Evolutionary conservation across 23 tunicate genomes (phyloP).

Genomic region (Halocynthia aurantium): DNA sequence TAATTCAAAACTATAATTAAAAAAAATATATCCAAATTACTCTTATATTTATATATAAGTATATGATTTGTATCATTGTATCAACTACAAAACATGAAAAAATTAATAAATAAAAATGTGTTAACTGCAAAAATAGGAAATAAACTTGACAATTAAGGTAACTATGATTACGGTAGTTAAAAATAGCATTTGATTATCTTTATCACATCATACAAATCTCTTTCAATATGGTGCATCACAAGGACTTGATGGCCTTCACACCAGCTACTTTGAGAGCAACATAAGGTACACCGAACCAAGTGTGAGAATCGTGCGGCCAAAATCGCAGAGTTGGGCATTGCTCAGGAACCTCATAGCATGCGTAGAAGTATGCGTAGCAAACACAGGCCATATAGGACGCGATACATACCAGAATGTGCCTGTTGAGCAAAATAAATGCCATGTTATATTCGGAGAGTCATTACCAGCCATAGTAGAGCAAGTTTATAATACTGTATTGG

Average conservation of each 20-base stretch:
- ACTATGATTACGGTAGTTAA: too few relatives aligned
- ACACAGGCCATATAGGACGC: constrained; percentile 88
- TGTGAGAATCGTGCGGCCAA: constrained; percentile 74
- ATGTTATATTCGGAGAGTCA: neutral
- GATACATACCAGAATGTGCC: constrained; percentile 79
- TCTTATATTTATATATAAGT: too few relatives aligned
- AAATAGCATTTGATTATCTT: too few relatives aligned
- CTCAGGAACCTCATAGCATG: constrained; percentile 72
- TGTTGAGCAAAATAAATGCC: constrained; percentile 26
- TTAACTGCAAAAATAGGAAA: too few relatives aligned
- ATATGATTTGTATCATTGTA: too few relatives aligned
- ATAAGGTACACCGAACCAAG: constrained; percentile 91
- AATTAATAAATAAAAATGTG: too few relatives aligned
- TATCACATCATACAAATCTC: too few relatives aligned
- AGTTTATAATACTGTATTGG: neutral
- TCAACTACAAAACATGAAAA: too few relatives aligned
- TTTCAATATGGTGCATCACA: too few relatives aligned
- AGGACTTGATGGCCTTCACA: constrained; percentile 25
- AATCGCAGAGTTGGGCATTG: constrained; percentile 58
- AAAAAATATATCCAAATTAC: too few relatives aligned
- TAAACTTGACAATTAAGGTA: too few relatives aligned
- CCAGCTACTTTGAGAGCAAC: constrained; percentile 44
- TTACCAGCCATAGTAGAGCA: neutral
- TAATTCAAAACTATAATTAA: too few relatives aligned
- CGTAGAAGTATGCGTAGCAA: constrained; percentile 85